Percentiles rank a stretch among this genome's conserved stretches.
These are phyloP conservation scores for Ptycholaimellus sp. DNA, from an alignment of 2,888 invertebrate genomes.

Conservation along the genomic window DNA sequence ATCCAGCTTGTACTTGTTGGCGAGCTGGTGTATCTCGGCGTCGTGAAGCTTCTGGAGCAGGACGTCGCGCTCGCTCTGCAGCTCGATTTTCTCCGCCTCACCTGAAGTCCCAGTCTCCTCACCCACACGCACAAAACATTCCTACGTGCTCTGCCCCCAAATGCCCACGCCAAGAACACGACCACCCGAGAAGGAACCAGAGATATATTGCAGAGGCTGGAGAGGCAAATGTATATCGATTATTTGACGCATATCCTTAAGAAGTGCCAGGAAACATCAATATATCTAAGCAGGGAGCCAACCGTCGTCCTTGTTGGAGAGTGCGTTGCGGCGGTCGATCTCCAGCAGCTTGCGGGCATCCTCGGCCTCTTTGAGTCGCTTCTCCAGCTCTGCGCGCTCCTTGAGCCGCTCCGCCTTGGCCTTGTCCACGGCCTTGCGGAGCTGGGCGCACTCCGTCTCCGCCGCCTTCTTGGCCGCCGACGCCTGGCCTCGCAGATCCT, in stretches of 20 bases:
- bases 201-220: background rate
- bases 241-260: too few species aligned
- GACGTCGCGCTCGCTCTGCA: constrained; percentile 18
- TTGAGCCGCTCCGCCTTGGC: constrained; percentile 11
- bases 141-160: background rate
- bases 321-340: constrained; percentile 21
- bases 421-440: constrained; percentile 17
- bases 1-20: constrained; percentile 21
- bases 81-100: constrained; percentile 5
- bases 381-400: constrained; percentile 12
- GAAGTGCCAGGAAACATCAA: too few species aligned
- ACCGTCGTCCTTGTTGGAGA: constrained; percentile 14
- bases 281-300: too few species aligned
- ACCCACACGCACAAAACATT: background rate
- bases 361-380: constrained; percentile 10
- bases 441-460: constrained; percentile 7
- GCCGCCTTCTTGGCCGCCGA: too few species aligned
- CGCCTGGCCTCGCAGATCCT: too few species aligned
- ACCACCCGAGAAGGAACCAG: background rate
- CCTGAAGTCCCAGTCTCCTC: too few species aligned
- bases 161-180: background rate
- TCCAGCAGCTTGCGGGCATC: constrained; percentile 13
- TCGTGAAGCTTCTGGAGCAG: constrained; percentile 20
- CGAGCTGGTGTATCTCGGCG: constrained; percentile 20
- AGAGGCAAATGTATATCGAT: background rate